A percentile compares a stretch with the other conserved stretches of the same genome.
Evolutionary conservation across 2,888 invertebrate genomes (phyloP).

Genomic region (Lottia gigantea): DNA sequence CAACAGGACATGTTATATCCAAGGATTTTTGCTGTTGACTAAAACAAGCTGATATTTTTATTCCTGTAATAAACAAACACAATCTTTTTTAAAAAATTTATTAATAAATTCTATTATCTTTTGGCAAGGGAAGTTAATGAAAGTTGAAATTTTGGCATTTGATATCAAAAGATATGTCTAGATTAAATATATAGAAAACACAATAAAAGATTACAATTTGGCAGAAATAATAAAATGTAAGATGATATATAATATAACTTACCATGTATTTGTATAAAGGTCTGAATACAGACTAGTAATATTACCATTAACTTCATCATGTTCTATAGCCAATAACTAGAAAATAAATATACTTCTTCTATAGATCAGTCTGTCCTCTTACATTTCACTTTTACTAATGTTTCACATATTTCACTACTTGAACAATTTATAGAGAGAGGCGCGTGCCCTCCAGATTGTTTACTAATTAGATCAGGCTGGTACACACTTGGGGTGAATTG

Average conservation of each 20-base stretch:
- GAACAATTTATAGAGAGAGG: background rate
- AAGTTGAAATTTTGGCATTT: no score
- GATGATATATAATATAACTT: no score
- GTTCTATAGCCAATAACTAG: background rate
- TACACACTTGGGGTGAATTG: conserved; percentile 1
- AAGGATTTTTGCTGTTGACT: conserved; percentile 42
- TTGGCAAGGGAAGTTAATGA: no score
- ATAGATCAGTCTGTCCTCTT: background rate
- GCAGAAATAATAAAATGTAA: no score
- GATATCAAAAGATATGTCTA: no score
- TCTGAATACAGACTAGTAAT: no score
- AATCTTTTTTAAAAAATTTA: no score
- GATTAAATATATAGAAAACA: no score
- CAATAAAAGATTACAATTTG: no score
- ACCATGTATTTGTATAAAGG: no score
- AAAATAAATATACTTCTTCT: background rate
- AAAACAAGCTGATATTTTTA: conserved; percentile 51
- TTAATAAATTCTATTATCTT: background rate
- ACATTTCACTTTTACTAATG: conserved; percentile 4
- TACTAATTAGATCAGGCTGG: background rate
- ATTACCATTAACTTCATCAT: no score
- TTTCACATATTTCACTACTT: background rate
- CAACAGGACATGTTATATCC: conserved; percentile 53
- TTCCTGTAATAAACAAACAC: background rate
- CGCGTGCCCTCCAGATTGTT: conserved; percentile 8